phyloP scores from a whole-genome alignment of 2,888 invertebrate species.

The Mechanitis mazaeus region DNA sequence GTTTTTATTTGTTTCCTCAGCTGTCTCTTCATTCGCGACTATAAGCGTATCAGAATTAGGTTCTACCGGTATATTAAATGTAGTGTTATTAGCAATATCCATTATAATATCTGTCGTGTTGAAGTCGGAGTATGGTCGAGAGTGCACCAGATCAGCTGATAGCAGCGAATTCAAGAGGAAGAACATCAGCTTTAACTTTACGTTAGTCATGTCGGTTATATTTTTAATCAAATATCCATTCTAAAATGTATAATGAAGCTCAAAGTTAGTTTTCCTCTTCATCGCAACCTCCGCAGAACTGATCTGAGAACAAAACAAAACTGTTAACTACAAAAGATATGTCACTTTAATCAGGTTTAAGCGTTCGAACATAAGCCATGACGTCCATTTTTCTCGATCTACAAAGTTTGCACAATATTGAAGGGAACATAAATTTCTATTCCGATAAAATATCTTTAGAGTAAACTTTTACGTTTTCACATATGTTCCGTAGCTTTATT shows the following conservation, averaged over 20 bases:
- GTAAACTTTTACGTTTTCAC: conserved; percentile 1
- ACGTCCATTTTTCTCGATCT: conserved; percentile 7
- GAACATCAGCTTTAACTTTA: conserved; percentile 70
- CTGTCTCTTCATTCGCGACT: conserved; percentile 52
- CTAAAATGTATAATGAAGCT: conserved; percentile 27
- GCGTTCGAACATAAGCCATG: conserved; percentile 6
- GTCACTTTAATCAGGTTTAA: conserved; percentile 24
- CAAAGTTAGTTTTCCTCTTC: conserved; percentile 31
- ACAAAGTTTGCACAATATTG: conserved; percentile 12
- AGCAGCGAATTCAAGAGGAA: conserved; percentile 59
- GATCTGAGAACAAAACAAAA: conserved; percentile 45
- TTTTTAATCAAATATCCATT: conserved; percentile 43
- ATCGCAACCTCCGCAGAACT: conserved; percentile 22
- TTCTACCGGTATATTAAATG: conserved; percentile 60
- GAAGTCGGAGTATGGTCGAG: conserved; percentile 52
- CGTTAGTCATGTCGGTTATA: conserved; percentile 59
- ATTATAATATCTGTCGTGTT: conserved; percentile 51
- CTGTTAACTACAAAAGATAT: conserved; percentile 35
- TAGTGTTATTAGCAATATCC: conserved; percentile 52
- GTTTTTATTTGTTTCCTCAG: conserved; percentile 53
- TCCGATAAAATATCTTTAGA: conserved; percentile 4
- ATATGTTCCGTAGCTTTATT: neutral
- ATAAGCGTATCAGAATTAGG: conserved; percentile 63
- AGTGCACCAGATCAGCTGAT: conserved; percentile 59
- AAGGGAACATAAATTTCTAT: conserved; percentile 9